Base-by-base conservation (phyloP, 2,888 invertebrate species). In the Pimpla rufipes region DNA sequence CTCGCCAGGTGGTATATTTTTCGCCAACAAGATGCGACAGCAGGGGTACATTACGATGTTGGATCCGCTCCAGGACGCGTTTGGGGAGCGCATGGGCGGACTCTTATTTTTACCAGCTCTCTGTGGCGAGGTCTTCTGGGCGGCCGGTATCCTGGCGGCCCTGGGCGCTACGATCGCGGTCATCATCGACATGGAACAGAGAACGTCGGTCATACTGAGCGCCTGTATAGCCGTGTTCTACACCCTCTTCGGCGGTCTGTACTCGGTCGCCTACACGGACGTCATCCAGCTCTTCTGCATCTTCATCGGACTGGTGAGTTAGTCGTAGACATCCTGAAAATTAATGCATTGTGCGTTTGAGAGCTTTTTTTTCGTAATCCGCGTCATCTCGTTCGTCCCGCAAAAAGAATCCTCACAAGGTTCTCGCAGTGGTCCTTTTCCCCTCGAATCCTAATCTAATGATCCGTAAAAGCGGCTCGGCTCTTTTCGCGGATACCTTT, bases 41-140 rank as follows among this genome's bases (percentile, higher is more conserved):
- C 98, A 99, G 94, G 99, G 99, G 85, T 99, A 99, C 94, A 97
- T 99, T 87, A 99, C 99, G 45, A 99, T 99, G 99, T 93, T 99
- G 94, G 99, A 99, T 94, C 99, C 99, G 2, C 96, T 99, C 90
- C 99, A 99, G 94, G 98, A 98, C 93, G 96, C 97, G 79, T 99
- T 99, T 93, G 99, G 99, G 23, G 98, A 98, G 93, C 96, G 99
- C 86, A 99, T 99, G 98, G 99, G 99, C 29, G 99, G 99, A 0
- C 94, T 99, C 85, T 95, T 99, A 87, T 99, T 99, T 94, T 94
- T 99, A 89, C 99, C 99, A 2, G 99, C 99, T 0, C 96, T 99
- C 1, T 97, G 98, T 90, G 99, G 99, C 7, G 99, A 99, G 94
- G 98, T 99, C 5, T 99, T 99, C 94, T 99, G 99, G 99, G 99